Percentiles rank a stretch among this genome's conserved stretches.
These are phyloP conservation scores for Morbakka virulenta DNA, from an alignment of 30 jellyfish, hydroid and myxozoan genomes.

Conservation along the genomic window DNA sequence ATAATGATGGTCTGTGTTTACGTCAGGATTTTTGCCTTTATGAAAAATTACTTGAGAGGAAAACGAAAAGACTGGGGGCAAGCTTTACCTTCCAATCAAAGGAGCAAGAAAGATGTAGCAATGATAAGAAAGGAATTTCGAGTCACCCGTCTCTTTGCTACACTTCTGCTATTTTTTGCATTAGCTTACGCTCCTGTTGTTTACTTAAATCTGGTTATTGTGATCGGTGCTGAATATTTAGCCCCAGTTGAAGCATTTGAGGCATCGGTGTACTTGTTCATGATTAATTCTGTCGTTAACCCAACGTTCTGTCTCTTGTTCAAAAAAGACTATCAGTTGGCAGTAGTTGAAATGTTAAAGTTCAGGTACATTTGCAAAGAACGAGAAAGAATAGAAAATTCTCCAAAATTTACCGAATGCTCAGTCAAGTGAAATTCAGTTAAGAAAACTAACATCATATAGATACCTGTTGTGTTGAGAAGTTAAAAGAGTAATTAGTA, in stretches of 20 bases:
- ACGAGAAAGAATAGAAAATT: too few species aligned
- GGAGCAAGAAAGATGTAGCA: background rate
- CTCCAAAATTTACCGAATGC: too few species aligned
- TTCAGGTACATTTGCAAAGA: too few species aligned
- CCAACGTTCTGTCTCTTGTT: background rate
- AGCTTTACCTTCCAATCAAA: background rate
- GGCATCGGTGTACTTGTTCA: background rate
- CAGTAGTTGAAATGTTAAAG: background rate
- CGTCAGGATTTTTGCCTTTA: background rate
- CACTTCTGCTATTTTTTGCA: slow-evolving; percentile 2
- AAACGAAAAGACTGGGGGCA: background rate
- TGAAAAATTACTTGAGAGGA: background rate
- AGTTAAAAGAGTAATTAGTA: too few species aligned
- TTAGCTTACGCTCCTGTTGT: slow-evolving; percentile 8
- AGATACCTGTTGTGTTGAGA: too few species aligned
- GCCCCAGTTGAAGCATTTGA: background rate
- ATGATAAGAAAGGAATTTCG: background rate
- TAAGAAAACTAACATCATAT: too few species aligned
- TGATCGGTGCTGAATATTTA: background rate
- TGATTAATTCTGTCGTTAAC: background rate
- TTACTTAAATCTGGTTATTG: background rate
- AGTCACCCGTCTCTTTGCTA: background rate
- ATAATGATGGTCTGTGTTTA: background rate
- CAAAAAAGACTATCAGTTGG: background rate
- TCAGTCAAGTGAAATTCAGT: too few species aligned